phyloP scores from a whole-genome alignment of 2,113 vertebrate genomes.

The Pomatorhinus ruficollis region DNA sequence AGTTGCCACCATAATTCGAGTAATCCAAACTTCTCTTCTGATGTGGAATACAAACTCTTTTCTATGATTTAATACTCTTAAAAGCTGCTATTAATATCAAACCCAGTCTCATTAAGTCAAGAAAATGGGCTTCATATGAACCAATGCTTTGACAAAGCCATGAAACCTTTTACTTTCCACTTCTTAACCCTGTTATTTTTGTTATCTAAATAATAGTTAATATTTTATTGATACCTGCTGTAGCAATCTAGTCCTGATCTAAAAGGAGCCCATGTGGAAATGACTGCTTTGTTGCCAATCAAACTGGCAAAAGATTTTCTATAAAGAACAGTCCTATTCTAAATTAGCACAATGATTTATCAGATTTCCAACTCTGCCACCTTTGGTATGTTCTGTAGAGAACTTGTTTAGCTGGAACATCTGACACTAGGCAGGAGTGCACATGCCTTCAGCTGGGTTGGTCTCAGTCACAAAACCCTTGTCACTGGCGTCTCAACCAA shows the following conservation, averaged over 20 bases:
- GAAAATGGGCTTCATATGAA: fast-evolving
- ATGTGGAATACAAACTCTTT: background rate
- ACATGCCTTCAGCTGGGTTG: background rate
- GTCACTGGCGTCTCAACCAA: fast-evolving
- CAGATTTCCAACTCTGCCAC: background rate
- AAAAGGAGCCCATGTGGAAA: background rate
- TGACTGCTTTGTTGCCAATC: background rate
- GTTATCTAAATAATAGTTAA: background rate
- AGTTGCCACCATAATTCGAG: background rate
- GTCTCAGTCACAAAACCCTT: background rate
- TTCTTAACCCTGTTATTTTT: background rate
- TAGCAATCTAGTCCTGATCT: background rate
- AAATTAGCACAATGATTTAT: background rate
- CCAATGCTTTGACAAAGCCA: background rate
- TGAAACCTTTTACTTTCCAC: background rate
- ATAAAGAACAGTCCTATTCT: background rate
- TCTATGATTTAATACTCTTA: background rate
- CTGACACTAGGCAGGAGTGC: background rate
- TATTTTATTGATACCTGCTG: background rate
- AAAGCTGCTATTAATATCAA: background rate
- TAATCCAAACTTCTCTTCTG: background rate
- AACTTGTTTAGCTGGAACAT: background rate
- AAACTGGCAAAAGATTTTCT: background rate
- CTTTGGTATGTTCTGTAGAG: background rate
- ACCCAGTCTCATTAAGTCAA: background rate